Percentiles rank a stretch among this genome's conserved stretches.
These are phyloP conservation scores for Sebastes vulpes DNA, from an alignment of 2,797 vertebrate genomes.

Conservation along the genomic window DNA sequence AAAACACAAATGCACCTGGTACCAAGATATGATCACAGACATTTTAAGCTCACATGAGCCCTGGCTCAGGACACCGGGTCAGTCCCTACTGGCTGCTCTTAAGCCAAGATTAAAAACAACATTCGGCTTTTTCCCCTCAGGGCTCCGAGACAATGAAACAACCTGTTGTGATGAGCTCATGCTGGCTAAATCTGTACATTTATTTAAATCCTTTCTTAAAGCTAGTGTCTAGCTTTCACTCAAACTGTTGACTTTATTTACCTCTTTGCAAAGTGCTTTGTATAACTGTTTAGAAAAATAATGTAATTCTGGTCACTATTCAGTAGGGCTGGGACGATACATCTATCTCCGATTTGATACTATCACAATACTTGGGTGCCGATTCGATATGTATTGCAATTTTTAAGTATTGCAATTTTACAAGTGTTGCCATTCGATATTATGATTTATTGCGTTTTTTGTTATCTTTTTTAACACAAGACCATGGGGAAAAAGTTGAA, in stretches of 20 bases:
- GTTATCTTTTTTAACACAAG: too few relatives aligned
- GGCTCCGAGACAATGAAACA: background rate
- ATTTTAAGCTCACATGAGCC: constrained; percentile 23
- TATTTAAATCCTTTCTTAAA: background rate
- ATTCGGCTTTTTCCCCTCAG: constrained; percentile 10
- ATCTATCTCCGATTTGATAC: too few relatives aligned
- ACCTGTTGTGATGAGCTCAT: constrained; percentile 11
- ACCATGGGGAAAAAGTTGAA: too few relatives aligned
- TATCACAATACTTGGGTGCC: too few relatives aligned
- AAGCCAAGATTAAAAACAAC: constrained; percentile 25
- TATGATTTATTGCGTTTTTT: too few relatives aligned
- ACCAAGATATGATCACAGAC: constrained; percentile 33
- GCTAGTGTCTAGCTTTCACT: background rate
- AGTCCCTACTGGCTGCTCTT: constrained; percentile 13
- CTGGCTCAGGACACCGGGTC: background rate
- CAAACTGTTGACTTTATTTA: background rate
- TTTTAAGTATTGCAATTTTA: too few relatives aligned
- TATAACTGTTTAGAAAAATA: background rate
- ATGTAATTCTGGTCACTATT: background rate
- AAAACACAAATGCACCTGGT: constrained; percentile 30
- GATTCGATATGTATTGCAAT: too few relatives aligned
- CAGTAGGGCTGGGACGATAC: too few relatives aligned
- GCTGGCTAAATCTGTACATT: background rate
- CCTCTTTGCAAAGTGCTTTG: background rate
- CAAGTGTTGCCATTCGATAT: too few relatives aligned